phyloP scores from a whole-genome alignment of 2,113 vertebrate genomes.

The Phainopepla nitens region DNA sequence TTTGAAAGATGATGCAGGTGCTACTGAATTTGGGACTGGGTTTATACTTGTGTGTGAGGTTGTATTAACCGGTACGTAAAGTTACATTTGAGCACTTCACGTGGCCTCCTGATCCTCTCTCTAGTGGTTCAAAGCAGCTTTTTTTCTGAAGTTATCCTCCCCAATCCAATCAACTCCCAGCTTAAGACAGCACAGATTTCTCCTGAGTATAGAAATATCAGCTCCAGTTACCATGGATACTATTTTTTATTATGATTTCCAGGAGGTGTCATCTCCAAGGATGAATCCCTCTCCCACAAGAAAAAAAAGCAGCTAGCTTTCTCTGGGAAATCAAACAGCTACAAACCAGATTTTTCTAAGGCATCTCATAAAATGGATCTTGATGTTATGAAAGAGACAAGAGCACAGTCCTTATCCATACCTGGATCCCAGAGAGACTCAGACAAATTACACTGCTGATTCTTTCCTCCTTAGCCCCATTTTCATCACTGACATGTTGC shows the following conservation, averaged over 20 bases:
- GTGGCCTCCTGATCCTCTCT: background rate
- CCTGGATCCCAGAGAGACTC: background rate
- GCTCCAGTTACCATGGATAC: constrained; percentile 53
- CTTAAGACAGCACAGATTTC: background rate
- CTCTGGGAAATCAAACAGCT: background rate
- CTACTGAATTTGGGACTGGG: background rate
- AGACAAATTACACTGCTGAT: background rate
- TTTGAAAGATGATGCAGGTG: background rate
- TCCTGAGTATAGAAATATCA: constrained; percentile 21
- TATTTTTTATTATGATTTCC: constrained; percentile 30
- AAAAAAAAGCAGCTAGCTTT: background rate
- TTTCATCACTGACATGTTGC: background rate
- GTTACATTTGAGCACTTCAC: background rate
- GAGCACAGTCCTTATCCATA: background rate
- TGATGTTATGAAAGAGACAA: background rate
- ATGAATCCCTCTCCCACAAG: background rate
- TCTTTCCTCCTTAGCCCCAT: background rate
- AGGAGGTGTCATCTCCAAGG: constrained; percentile 2
- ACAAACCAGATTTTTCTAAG: background rate
- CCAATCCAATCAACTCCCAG: background rate
- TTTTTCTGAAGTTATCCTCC: background rate
- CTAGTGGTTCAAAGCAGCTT: background rate
- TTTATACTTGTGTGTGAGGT: background rate
- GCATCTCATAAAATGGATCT: background rate
- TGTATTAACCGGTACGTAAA: background rate